phyloP scores from a whole-genome alignment of 1,140 invertebrate species.

The Lethrus apterus region DNA sequence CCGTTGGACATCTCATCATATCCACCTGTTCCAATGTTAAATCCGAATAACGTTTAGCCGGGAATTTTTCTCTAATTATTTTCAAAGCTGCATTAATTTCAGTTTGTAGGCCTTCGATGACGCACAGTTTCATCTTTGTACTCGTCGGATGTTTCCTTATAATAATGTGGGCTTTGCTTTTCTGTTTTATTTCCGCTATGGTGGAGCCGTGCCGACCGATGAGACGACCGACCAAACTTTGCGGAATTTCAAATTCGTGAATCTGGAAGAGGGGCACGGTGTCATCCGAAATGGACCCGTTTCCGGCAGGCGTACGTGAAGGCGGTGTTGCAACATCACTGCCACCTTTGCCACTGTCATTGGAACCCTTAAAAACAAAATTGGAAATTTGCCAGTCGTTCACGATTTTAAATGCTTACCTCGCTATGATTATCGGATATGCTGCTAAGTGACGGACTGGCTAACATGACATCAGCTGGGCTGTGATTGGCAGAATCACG shows the following conservation, averaged over 20 bases:
- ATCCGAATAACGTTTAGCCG: slow-evolving; percentile 66
- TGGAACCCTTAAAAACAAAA: slow-evolving; percentile 53
- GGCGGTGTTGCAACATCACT: slow-evolving; percentile 57
- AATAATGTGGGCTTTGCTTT: slow-evolving; percentile 67
- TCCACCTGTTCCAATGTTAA: slow-evolving; percentile 72
- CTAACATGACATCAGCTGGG: slow-evolving; percentile 55
- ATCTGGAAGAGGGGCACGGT: slow-evolving; percentile 24
- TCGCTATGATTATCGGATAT: slow-evolving; percentile 62
- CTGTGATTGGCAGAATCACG: slow-evolving; percentile 62
- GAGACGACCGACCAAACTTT: slow-evolving; percentile 71
- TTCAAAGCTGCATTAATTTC: slow-evolving; percentile 73
- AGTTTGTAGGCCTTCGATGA: slow-evolving; percentile 66
- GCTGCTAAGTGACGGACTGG: slow-evolving; percentile 55
- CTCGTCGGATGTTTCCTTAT: slow-evolving; percentile 68
- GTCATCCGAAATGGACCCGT: slow-evolving; percentile 14
- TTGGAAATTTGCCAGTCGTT: background rate
- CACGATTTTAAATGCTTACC: slow-evolving; percentile 39
- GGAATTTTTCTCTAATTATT: slow-evolving; percentile 78
- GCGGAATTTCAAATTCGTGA: slow-evolving; percentile 77
- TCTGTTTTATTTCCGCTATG: slow-evolving; percentile 71
- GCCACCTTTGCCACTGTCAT: slow-evolving; percentile 68
- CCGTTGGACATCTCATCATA: slow-evolving; percentile 45
- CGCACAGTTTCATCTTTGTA: slow-evolving; percentile 69
- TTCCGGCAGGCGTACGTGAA: slow-evolving; percentile 28
- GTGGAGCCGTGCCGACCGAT: slow-evolving; percentile 80